Evolutionary conservation across 2,113 vertebrate species (phyloP).

Genomic region (Monopterus albus): DNA sequence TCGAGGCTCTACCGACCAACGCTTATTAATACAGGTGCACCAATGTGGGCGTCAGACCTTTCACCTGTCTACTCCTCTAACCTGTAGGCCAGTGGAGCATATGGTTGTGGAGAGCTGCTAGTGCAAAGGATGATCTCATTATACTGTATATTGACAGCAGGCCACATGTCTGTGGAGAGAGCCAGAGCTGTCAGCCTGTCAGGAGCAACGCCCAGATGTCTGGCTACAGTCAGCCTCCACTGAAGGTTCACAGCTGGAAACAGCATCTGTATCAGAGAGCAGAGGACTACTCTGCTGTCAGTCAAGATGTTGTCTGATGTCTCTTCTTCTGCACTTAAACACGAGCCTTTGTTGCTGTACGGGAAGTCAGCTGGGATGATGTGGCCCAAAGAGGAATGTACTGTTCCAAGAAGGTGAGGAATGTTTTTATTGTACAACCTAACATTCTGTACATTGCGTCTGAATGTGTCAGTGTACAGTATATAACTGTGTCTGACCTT

Average conservation of each 20-base stretch:
- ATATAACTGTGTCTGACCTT: not conserved
- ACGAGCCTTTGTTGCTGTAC: not conserved
- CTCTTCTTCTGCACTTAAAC: not conserved
- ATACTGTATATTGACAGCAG: slow-evolving; percentile 8
- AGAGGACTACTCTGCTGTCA: slow-evolving; percentile 13
- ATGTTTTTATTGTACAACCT: slow-evolving; percentile 12
- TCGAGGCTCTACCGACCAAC: too few species aligned
- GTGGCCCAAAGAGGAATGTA: not conserved
- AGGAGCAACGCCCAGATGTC: slow-evolving; percentile 32
- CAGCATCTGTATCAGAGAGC: not conserved
- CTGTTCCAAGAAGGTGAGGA: slow-evolving; percentile 11
- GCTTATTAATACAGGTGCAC: not conserved
- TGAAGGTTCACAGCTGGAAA: slow-evolving; percentile 41
- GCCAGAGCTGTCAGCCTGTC: slow-evolving; percentile 22
- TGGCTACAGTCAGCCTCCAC: slow-evolving; percentile 44
- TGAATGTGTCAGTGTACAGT: not conserved
- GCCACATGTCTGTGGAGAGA: slow-evolving; percentile 16
- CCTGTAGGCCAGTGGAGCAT: not conserved
- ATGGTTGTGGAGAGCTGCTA: not conserved
- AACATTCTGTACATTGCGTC: not conserved
- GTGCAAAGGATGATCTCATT: slow-evolving; percentile 20
- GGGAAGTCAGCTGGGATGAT: not conserved
- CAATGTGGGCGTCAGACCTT: too few species aligned
- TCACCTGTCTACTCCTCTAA: not conserved
- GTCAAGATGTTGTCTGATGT: slow-evolving; percentile 2